These are phyloP conservation scores for Buphagus erythrorhynchus DNA, from an alignment of 2,797 vertebrate species.

Conservation along the genomic window DNA sequence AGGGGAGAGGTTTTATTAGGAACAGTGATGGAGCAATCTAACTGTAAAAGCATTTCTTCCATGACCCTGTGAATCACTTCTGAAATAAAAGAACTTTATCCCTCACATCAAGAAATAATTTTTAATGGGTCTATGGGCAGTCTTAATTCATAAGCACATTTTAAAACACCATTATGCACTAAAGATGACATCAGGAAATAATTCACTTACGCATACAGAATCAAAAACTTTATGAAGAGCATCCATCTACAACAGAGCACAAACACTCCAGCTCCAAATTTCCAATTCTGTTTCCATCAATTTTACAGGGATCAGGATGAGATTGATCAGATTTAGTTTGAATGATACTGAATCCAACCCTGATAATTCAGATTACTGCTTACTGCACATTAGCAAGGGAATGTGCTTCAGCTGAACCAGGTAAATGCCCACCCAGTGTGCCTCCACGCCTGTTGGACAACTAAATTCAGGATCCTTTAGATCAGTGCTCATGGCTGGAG, in stretches of 20 bases:
- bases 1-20: neutral
- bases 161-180: conserved; percentile 5
- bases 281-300: neutral
- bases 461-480: neutral
- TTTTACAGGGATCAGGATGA: neutral
- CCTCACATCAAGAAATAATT: conserved; percentile 3
- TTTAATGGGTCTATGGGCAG: neutral
- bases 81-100: conserved; percentile 17
- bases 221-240: neutral
- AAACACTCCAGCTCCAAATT: neutral
- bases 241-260: neutral
- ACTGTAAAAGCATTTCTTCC: neutral
- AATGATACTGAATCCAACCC: neutral
- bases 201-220: neutral
- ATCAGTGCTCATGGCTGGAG: neutral
- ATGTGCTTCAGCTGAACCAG: neutral
- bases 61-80: neutral
- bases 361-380: neutral
- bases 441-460: neutral
- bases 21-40: neutral
- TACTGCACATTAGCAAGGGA: neutral
- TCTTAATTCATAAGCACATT: neutral
- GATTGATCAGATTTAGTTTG: neutral
- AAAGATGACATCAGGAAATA: neutral
- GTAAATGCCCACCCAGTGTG: neutral